Conservation (phyloP, 2,113 vertebrate species). For the Syngnathus floridae region DNA sequence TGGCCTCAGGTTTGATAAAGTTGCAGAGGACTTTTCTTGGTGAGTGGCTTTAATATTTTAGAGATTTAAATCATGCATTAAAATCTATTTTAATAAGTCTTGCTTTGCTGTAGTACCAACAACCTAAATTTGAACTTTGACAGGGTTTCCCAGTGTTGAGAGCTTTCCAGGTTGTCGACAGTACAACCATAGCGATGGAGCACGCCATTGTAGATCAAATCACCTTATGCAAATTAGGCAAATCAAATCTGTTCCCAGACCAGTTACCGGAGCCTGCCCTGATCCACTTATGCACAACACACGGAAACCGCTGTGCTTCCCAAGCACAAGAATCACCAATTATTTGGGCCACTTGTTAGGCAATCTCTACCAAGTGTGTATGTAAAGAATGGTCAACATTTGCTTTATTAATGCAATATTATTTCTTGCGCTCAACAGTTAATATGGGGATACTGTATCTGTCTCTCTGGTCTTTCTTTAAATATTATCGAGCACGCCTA, state of each 20-base stretch:
- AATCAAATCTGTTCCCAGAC: neutral
- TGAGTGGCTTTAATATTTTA: neutral
- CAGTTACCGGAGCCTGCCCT: neutral
- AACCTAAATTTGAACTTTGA: too few relatives aligned
- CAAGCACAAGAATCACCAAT: neutral
- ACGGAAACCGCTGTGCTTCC: neutral
- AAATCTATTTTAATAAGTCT: too few relatives aligned
- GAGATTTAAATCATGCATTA: neutral
- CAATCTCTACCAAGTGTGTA: neutral
- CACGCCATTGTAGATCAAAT: neutral
- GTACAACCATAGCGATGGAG: neutral
- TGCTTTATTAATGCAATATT: neutral
- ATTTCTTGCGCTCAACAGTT: neutral
- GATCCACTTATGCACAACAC: neutral
- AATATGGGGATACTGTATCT: neutral
- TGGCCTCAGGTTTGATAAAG: neutral
- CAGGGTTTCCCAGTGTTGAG: too few relatives aligned
- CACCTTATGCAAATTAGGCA: neutral
- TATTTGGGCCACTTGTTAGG: neutral
- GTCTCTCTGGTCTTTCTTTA: neutral
- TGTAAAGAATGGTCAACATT: neutral
- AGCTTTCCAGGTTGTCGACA: too few relatives aligned
- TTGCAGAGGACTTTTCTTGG: neutral
- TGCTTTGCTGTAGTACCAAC: neutral
- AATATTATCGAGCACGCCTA: neutral